phyloP scores from a whole-genome alignment of 92 coral and sea anemone species.

The Siderastrea siderea region DNA sequence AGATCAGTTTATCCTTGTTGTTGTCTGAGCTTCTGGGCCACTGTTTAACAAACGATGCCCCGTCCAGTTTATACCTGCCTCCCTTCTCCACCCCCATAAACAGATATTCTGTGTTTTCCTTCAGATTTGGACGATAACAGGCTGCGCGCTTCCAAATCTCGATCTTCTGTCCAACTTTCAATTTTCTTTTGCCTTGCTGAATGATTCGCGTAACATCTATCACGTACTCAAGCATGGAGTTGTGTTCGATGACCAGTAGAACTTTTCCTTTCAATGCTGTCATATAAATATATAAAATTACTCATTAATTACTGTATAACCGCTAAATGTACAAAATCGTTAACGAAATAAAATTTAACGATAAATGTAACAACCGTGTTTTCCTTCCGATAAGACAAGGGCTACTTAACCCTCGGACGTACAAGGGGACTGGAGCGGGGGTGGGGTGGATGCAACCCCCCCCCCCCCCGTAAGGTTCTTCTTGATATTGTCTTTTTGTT shows the following conservation, averaged over 20 bases:
- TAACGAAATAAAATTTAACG: too few species aligned
- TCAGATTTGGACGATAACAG: constrained; percentile 79
- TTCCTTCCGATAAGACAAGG: too few species aligned
- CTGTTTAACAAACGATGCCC: constrained; percentile 72
- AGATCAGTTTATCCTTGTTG: constrained; percentile 15
- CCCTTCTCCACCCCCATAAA: constrained; percentile 84
- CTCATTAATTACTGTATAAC: too few species aligned
- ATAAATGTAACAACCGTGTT: too few species aligned
- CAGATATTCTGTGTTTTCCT: constrained; percentile 56
- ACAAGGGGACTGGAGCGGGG: too few species aligned
- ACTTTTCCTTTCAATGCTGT: constrained; percentile 73
- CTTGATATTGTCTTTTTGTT: too few species aligned
- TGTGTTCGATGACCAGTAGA: constrained; percentile 70
- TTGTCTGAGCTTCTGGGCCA: constrained; percentile 17
- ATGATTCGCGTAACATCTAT: constrained; percentile 64
- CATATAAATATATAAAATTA: too few species aligned
- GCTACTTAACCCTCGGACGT: too few species aligned
- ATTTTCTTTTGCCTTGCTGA: constrained; percentile 63
- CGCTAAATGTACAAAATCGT: too few species aligned
- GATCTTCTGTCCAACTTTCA: constrained; percentile 20
- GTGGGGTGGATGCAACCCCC: too few species aligned
- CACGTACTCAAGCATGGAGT: constrained; percentile 45
- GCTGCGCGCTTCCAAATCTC: constrained; percentile 70
- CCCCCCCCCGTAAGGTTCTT: too few species aligned
- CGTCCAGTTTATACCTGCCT: constrained; percentile 57